Conservation (phyloP, 2,113 vertebrate genomes). For the Pavo muticus region DNA sequence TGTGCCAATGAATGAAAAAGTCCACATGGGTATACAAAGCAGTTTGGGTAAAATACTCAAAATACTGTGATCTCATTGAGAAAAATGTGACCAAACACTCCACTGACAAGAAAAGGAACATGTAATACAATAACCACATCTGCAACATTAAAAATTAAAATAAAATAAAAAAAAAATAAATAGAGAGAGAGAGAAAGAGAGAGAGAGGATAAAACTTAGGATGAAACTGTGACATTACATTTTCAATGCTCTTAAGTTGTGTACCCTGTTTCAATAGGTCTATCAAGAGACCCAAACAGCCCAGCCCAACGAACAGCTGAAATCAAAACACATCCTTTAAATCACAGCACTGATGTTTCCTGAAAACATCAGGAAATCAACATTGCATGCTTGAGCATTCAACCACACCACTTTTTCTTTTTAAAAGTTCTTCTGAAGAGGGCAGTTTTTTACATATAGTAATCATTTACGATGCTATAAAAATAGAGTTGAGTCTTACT, state of each 20-base stretch:
- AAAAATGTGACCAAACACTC: background rate
- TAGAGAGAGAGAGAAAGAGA: background rate
- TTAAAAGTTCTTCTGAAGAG: background rate
- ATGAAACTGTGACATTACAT: background rate
- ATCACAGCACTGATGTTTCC: background rate
- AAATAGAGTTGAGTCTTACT: background rate
- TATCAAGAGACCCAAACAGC: background rate
- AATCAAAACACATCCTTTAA: background rate
- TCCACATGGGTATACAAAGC: background rate
- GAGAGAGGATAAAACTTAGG: background rate
- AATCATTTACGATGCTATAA: background rate
- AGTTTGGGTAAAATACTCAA: background rate
- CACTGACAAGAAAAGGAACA: background rate
- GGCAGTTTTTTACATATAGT: background rate
- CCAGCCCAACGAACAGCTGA: background rate
- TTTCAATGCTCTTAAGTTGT: background rate
- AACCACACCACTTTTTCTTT: background rate
- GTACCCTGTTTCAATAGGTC: background rate
- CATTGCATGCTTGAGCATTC: background rate
- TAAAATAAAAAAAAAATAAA: too few species aligned
- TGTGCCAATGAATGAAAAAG: background rate
- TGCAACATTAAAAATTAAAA: background rate
- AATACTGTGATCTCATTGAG: background rate
- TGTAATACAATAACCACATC: background rate
- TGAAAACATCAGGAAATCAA: background rate